Evolutionary conservation across 2,113 vertebrate genomes (phyloP).

Genomic region (Calyptomena viridis): DNA sequence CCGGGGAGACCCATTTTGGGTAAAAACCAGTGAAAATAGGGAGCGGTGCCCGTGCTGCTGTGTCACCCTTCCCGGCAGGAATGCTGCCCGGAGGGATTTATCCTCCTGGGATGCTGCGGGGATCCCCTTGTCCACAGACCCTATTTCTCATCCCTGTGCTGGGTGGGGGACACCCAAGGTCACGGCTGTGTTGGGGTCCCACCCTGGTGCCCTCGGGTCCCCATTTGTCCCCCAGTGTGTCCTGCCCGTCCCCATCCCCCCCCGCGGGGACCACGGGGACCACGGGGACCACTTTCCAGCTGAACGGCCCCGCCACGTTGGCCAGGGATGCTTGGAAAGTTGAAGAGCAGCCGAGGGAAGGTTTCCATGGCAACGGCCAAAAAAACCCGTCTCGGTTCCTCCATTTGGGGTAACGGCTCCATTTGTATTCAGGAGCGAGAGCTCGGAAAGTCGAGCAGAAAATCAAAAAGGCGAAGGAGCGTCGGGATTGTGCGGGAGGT

Average conservation of each 20-base stretch:
- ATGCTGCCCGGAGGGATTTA: background rate
- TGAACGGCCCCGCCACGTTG: background rate
- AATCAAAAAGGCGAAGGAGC: background rate
- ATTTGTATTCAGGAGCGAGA: conserved; percentile 40
- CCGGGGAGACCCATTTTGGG: background rate
- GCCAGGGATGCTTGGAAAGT: background rate
- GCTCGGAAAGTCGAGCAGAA: background rate
- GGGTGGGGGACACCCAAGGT: background rate
- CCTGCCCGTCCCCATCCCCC: background rate
- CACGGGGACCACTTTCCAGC: background rate
- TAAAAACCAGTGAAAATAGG: background rate
- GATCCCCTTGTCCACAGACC: accelerated
- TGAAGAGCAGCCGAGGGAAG: background rate
- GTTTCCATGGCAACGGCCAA: conserved; percentile 39
- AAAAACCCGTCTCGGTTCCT: background rate
- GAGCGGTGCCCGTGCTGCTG: too few relatives aligned
- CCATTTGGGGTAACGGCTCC: background rate
- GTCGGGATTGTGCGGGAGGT: background rate
- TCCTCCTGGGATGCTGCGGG: background rate
- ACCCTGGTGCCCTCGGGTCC: background rate
- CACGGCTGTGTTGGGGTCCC: background rate
- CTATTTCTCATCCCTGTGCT: too few relatives aligned
- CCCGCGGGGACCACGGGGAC: background rate
- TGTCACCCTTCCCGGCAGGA: background rate
- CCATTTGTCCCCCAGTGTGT: background rate